These are phyloP conservation scores for Emydoidea blandingii DNA, from an alignment of 2,797 vertebrate species.

Conservation along the genomic window DNA sequence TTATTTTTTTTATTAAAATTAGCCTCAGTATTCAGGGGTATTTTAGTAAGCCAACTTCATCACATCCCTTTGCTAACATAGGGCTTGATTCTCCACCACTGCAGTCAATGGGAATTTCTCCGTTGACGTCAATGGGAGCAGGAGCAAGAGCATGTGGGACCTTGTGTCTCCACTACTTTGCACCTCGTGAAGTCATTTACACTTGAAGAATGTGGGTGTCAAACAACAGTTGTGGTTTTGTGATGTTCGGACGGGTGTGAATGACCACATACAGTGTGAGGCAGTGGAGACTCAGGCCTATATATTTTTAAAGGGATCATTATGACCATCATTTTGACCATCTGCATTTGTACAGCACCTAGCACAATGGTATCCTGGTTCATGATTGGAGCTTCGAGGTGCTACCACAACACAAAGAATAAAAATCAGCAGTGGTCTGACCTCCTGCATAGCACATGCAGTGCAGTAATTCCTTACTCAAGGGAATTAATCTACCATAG, in stretches of 20 bases:
- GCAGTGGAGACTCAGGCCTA: neutral
- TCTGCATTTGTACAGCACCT: neutral
- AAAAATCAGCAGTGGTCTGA: neutral
- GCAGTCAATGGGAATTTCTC: neutral
- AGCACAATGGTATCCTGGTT: neutral
- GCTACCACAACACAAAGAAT: neutral
- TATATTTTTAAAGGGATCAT: neutral
- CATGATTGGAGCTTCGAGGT: neutral
- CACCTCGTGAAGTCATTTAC: neutral
- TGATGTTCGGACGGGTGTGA: neutral
- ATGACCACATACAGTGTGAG: neutral
- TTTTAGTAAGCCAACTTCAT: neutral
- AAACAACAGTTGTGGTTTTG: neutral
- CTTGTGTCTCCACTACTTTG: neutral
- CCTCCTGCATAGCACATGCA: neutral
- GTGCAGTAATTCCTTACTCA: neutral
- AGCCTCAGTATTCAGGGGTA: rapidly evolving
- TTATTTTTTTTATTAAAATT: neutral
- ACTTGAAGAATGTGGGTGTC: neutral
- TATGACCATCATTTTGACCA: neutral
- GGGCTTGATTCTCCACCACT: neutral
- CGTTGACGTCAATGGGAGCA: neutral
- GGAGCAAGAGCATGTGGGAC: neutral
- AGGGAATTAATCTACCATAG: neutral
- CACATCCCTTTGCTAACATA: neutral